These are phyloP conservation scores for Zaprionus camerounensis DNA, from an alignment of 1,140 invertebrate genomes.

Conservation along the genomic window DNA sequence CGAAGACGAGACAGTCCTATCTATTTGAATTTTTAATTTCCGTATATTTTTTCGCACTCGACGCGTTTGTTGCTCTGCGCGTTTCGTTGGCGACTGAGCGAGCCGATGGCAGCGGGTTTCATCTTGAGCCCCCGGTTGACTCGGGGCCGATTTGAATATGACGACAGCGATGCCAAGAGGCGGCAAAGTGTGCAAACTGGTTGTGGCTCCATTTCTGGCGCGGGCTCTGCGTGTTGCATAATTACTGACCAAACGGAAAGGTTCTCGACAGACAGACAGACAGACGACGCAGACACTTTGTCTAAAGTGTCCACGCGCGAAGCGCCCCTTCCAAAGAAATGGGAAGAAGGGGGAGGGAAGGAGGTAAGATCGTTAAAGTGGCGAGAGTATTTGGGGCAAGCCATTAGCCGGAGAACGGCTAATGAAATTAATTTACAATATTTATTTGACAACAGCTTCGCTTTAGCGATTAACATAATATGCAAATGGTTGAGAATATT, in stretches of 20 bases:
- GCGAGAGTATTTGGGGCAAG: constrained; percentile 34
- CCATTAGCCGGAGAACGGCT: constrained; percentile 38
- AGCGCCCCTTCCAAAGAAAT: not conserved
- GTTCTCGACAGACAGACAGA: constrained; percentile 36
- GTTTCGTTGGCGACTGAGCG: constrained; percentile 69
- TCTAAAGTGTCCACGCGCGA: constrained; percentile 39
- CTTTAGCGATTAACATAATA: constrained; percentile 13
- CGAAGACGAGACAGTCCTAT: constrained; percentile 13
- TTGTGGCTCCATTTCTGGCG: constrained; percentile 40
- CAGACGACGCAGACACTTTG: constrained; percentile 27
- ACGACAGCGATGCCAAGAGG: constrained; percentile 38
- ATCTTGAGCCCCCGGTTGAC: constrained; percentile 62
- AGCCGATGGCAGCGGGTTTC: constrained; percentile 49
- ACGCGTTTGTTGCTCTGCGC: constrained; percentile 52
- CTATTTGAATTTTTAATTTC: constrained; percentile 28
- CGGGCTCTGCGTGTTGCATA: constrained; percentile 65
- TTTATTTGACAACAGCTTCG: constrained; percentile 32
- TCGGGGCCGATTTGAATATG: constrained; percentile 69
- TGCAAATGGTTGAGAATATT: not conserved
- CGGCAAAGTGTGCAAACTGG: constrained; percentile 53
- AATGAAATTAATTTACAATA: constrained; percentile 53
- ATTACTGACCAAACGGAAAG: constrained; percentile 60
- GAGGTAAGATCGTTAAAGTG: constrained; percentile 19
- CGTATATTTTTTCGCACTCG: constrained; percentile 25
- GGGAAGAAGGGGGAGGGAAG: not conserved